Evolutionary conservation across 2,888 invertebrate species (phyloP).

Genomic region (Machimus rusticus): DNA sequence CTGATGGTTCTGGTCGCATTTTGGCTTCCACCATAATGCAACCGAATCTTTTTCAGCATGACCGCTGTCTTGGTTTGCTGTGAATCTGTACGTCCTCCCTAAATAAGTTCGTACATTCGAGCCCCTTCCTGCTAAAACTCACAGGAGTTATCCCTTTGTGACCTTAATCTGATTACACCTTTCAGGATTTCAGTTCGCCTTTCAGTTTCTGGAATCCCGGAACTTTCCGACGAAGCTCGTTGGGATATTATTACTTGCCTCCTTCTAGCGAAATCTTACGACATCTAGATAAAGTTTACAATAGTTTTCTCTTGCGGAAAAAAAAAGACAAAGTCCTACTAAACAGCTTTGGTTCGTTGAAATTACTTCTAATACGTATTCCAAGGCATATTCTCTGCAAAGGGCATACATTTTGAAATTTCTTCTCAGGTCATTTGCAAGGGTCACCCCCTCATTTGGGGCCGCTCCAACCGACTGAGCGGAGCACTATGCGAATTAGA

Average conservation of each 20-base stretch:
- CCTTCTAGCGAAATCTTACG: not conserved
- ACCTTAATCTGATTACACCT: slow-evolving; percentile 27
- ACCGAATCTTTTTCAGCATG: not conserved
- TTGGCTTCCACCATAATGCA: not conserved
- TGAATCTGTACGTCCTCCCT: not conserved
- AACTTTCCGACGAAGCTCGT: not conserved
- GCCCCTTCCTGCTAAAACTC: not conserved
- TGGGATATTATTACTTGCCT: not conserved
- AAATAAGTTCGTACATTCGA: not conserved
- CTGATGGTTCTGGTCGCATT: not conserved
- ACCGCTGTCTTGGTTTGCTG: not conserved
- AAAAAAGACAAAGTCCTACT: not conserved
- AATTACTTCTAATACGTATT: not conserved
- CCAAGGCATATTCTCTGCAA: not conserved
- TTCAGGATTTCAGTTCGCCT: slow-evolving; percentile 3
- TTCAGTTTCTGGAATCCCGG: not conserved
- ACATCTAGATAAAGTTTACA: not conserved
- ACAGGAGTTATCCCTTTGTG: not conserved
- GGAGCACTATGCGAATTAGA: not conserved
- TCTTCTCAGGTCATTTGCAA: not conserved
- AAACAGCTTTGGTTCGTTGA: not conserved
- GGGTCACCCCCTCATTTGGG: not conserved
- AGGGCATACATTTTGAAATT: not conserved
- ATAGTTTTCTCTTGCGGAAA: not conserved
- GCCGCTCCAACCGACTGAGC: not conserved